Evolutionary conservation across 2,888 invertebrate genomes (phyloP).

Genomic region (Anthophora plumipes): DNA sequence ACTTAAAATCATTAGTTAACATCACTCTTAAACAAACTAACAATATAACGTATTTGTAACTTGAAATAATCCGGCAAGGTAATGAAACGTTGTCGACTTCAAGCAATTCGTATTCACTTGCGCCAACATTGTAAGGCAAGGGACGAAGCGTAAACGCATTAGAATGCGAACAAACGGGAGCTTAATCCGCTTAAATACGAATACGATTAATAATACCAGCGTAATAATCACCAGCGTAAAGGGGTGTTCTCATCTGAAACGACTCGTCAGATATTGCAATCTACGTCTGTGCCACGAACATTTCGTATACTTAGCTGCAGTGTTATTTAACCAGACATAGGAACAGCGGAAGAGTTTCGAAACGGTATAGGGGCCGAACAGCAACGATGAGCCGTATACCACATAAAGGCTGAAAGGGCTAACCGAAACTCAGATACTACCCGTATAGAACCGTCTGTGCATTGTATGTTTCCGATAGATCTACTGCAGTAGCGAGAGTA

Average conservation of each 20-base stretch:
- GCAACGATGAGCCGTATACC: conserved; percentile 38
- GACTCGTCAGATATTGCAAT: conserved; percentile 14
- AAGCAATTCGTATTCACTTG: too few species aligned
- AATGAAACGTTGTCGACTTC: too few species aligned
- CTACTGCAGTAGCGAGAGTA: background rate
- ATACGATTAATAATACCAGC: background rate
- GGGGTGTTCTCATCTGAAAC: background rate
- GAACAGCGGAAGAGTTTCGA: conserved; percentile 14
- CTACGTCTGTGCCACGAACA: background rate
- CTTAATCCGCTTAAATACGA: background rate
- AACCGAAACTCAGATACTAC: conserved; percentile 61
- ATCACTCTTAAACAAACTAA: too few species aligned
- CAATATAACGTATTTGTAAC: too few species aligned
- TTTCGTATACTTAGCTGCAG: background rate
- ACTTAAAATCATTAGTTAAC: too few species aligned
- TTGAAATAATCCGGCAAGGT: too few species aligned
- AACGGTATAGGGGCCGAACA: conserved; percentile 42
- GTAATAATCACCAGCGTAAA: background rate
- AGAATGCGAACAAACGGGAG: too few species aligned
- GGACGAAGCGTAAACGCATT: too few species aligned
- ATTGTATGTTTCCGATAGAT: conserved; percentile 45
- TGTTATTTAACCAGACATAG: conserved; percentile 21
- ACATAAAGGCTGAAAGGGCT: conserved; percentile 64
- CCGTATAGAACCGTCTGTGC: conserved; percentile 51
- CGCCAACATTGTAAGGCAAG: too few species aligned